Conservation (phyloP, 2,797 vertebrate genomes). For the Muscicapa striata region DNA sequence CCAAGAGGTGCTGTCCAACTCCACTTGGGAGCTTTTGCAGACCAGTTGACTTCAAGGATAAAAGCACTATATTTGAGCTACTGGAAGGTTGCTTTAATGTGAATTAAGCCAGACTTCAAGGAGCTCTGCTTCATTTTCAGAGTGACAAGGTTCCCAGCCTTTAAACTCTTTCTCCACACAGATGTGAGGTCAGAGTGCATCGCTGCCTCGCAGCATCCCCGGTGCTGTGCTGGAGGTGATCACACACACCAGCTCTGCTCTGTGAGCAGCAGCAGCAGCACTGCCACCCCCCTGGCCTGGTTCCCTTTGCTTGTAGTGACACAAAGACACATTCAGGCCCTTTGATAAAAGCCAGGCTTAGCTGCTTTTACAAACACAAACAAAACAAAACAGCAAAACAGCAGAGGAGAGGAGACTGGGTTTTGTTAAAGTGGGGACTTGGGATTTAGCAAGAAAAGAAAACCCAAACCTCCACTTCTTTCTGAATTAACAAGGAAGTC, state of each 20-base stretch:
- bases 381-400: background rate
- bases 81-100: background rate
- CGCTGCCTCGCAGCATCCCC: background rate
- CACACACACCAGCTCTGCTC: background rate
- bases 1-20: background rate
- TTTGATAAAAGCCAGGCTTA: conserved; percentile 50
- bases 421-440: conserved; percentile 3
- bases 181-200: background rate
- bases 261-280: background rate
- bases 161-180: background rate
- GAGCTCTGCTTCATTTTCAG: background rate
- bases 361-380: background rate
- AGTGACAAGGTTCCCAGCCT: background rate
- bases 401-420: background rate
- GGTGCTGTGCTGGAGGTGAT: background rate
- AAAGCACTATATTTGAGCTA: background rate
- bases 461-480: background rate
- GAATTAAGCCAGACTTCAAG: background rate
- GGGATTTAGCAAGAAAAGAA: background rate
- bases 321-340: conserved; percentile 22
- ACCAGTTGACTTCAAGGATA: background rate
- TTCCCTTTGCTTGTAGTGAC: background rate
- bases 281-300: background rate
- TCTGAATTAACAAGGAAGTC: background rate
- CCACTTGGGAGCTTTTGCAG: background rate